Evolutionary conservation across 2,888 invertebrate genomes (phyloP).

Genomic region (Drosophila neotestacea): DNA sequence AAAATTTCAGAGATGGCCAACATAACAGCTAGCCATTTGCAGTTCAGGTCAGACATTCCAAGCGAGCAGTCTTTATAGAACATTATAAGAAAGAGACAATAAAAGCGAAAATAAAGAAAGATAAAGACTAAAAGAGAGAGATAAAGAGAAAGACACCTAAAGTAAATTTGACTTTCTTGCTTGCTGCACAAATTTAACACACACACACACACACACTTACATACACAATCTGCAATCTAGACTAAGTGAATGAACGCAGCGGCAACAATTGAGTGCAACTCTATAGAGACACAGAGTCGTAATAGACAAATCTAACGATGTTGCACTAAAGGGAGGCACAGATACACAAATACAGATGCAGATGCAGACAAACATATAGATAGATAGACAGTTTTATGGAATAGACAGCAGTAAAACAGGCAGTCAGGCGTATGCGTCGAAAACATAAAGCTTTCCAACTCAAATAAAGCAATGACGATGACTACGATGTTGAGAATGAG

Average conservation of each 20-base stretch:
- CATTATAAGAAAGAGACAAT: slow-evolving; percentile 1
- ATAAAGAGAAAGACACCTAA: slow-evolving; percentile 24
- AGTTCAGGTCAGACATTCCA: slow-evolving; percentile 1
- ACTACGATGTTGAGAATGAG: slow-evolving; percentile 22
- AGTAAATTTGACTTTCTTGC: slow-evolving; percentile 73
- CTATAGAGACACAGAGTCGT: slow-evolving; percentile 69
- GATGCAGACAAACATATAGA: slow-evolving; percentile 2
- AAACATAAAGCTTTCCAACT: slow-evolving; percentile 65
- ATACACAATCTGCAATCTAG: slow-evolving; percentile 44
- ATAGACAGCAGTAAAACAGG: slow-evolving; percentile 51
- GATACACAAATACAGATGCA: slow-evolving; percentile 1
- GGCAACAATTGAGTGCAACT: slow-evolving; percentile 58
- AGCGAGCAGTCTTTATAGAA: slow-evolving; percentile 6
- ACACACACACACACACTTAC: slow-evolving; percentile 14
- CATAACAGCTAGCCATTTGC: slow-evolving; percentile 15
- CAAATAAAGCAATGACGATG: slow-evolving; percentile 63
- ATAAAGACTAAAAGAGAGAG: neutral
- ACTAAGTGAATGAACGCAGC: slow-evolving; percentile 53
- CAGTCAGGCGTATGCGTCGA: slow-evolving; percentile 64
- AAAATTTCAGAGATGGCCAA: neutral
- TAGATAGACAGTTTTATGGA: slow-evolving; percentile 33
- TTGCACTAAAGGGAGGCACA: slow-evolving; percentile 56
- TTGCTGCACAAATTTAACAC: slow-evolving; percentile 69
- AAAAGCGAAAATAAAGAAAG: slow-evolving; percentile 10
- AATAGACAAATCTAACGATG: slow-evolving; percentile 76